Evolutionary conservation across 2,888 invertebrate species (phyloP).

Genomic region (Ischnus inquisitorius): DNA sequence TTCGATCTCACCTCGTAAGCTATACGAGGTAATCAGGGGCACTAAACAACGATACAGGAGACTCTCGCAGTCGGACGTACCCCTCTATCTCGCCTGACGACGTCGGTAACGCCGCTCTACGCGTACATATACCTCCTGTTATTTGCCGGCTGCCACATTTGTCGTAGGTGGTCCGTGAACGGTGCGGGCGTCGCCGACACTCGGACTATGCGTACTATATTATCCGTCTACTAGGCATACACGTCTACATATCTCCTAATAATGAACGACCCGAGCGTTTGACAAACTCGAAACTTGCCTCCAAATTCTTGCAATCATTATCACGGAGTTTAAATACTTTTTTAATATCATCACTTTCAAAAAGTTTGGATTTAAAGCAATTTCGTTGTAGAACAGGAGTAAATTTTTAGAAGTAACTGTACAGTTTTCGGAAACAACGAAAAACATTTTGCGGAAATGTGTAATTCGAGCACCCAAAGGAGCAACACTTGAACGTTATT

Average conservation of each 20-base stretch:
- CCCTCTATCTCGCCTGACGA: constrained; percentile 81
- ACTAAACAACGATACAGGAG: constrained; percentile 84
- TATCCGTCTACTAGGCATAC: constrained; percentile 51
- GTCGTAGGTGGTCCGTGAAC: constrained; percentile 82
- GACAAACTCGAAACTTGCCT: background rate
- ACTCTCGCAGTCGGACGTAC: constrained; percentile 78
- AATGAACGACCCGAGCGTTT: constrained; percentile 40
- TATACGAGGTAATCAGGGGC: constrained; percentile 82
- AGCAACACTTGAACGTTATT: too few relatives aligned
- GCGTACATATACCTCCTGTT: constrained; percentile 75
- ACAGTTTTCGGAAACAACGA: too few relatives aligned
- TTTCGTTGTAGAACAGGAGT: too few relatives aligned
- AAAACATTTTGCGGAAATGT: too few relatives aligned
- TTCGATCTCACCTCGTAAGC: constrained; percentile 70
- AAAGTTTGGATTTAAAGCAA: too few relatives aligned
- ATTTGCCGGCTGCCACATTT: constrained; percentile 83
- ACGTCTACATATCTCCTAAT: constrained; percentile 29
- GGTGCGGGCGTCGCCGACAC: constrained; percentile 60
- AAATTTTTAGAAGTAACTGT: too few relatives aligned
- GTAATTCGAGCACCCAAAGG: too few relatives aligned
- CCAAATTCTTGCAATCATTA: too few relatives aligned
- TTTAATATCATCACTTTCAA: too few relatives aligned
- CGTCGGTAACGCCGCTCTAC: constrained; percentile 74
- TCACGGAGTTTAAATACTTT: too few relatives aligned
- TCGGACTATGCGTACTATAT: constrained; percentile 47